Conservation (phyloP, 2,113 vertebrate genomes). For the Phasianus colchicus region DNA sequence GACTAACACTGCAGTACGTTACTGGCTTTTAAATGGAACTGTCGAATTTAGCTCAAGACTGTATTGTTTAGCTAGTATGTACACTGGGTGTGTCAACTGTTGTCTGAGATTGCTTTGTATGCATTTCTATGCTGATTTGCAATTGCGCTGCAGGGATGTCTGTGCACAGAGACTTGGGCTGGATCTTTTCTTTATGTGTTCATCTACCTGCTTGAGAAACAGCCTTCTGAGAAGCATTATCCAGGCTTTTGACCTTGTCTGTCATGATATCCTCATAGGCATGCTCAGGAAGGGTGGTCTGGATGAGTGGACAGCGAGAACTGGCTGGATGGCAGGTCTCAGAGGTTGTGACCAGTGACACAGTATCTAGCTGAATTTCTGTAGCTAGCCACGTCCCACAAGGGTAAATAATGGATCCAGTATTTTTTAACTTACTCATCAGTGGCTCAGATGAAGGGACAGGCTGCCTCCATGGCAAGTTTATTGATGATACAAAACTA, state of each 20-base stretch:
- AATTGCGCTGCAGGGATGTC: background rate
- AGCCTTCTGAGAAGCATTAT: background rate
- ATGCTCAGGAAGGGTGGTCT: background rate
- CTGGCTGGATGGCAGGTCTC: background rate
- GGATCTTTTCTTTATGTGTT: background rate
- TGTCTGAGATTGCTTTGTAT: background rate
- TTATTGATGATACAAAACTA: background rate
- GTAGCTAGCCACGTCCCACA: background rate
- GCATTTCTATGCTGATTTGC: background rate
- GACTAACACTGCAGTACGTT: background rate
- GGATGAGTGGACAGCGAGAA: background rate
- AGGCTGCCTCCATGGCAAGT: background rate
- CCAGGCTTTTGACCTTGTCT: background rate
- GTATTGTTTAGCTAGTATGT: background rate
- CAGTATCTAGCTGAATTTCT: background rate
- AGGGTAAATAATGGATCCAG: background rate
- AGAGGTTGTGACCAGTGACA: background rate
- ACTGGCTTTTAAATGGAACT: background rate
- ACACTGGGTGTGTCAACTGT: background rate
- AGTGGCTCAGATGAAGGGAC: background rate
- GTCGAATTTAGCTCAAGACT: background rate
- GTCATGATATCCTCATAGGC: background rate
- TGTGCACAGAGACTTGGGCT: background rate
- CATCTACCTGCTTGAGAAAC: background rate
- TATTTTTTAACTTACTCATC: background rate